A percentile compares a stretch with the other conserved stretches of the same genome.
Conservation (phyloP, 2,888 invertebrate species). For the Andrena marginata region DNA sequence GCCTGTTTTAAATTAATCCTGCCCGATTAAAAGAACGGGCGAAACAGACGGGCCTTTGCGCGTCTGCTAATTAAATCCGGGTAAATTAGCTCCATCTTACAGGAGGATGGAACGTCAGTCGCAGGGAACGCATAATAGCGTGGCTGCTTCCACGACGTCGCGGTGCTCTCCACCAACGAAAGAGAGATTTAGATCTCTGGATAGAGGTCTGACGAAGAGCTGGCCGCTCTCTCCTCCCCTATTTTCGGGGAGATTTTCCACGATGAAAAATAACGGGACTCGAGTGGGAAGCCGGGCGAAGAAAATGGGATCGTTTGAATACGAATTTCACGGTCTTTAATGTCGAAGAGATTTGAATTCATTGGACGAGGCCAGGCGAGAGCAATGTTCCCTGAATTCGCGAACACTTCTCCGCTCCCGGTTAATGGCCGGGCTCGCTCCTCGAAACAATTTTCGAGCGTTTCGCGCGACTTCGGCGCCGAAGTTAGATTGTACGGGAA, state of each 20-base stretch:
- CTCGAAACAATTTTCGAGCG: constrained; percentile 49
- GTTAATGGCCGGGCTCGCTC: constrained; percentile 33
- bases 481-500: neutral
- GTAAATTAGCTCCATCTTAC: constrained; percentile 60
- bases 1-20: constrained; percentile 35
- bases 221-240: neutral
- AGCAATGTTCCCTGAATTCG: constrained; percentile 17
- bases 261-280: constrained; percentile 35
- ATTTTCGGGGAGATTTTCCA: constrained; percentile 1
- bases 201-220: neutral
- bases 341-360: constrained; percentile 34
- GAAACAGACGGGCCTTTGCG: constrained; percentile 38
- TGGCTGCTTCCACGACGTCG: constrained; percentile 43
- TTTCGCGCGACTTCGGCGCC: constrained; percentile 30
- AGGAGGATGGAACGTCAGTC: constrained; percentile 56
- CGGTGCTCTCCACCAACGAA: constrained; percentile 27
- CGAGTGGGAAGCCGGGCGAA: constrained; percentile 9
- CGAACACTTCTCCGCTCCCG: neutral
- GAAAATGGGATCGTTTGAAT: constrained; percentile 40
- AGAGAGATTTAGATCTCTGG: neutral
- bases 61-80: constrained; percentile 63
- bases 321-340: constrained; percentile 46
- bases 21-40: constrained; percentile 49
- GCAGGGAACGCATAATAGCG: constrained; percentile 57
- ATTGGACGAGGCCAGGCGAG: neutral